These are phyloP conservation scores for Keiferia lycopersicella DNA, from an alignment of 2,888 invertebrate species.

Conservation along the genomic window DNA sequence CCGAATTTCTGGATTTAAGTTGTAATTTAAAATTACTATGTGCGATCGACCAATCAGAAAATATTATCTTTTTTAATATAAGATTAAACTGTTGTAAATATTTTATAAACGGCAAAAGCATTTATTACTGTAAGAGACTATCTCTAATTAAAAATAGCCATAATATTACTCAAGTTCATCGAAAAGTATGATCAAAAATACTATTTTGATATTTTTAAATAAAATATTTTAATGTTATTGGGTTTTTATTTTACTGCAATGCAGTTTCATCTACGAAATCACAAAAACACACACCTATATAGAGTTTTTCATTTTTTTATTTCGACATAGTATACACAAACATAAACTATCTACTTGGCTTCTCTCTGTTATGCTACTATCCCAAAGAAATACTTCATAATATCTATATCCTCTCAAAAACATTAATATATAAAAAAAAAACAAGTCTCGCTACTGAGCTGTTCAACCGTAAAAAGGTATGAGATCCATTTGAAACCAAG, in stretches of 20 bases:
- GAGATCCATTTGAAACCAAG: too few species aligned
- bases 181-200: constrained; percentile 19
- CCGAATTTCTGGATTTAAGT: constrained; percentile 20
- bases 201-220: constrained; percentile 24
- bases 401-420: too few species aligned
- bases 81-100: constrained; percentile 27
- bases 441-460: too few species aligned
- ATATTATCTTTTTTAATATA: not conserved
- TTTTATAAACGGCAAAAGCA: constrained; percentile 27
- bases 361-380: too few species aligned
- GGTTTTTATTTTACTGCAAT: constrained; percentile 6
- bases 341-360: too few species aligned
- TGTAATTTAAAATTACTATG: not conserved
- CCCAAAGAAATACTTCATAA: too few species aligned
- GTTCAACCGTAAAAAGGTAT: too few species aligned
- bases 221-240: constrained; percentile 27
- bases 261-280: too few species aligned
- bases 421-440: too few species aligned
- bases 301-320: too few species aligned
- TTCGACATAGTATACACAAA: too few species aligned
- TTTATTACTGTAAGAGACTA: constrained; percentile 28
- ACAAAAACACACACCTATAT: too few species aligned
- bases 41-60: not conserved
- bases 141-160: constrained; percentile 26
- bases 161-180: constrained; percentile 28